phyloP scores from a whole-genome alignment of 2,888 invertebrate genomes.

The Andrena praecox region DNA sequence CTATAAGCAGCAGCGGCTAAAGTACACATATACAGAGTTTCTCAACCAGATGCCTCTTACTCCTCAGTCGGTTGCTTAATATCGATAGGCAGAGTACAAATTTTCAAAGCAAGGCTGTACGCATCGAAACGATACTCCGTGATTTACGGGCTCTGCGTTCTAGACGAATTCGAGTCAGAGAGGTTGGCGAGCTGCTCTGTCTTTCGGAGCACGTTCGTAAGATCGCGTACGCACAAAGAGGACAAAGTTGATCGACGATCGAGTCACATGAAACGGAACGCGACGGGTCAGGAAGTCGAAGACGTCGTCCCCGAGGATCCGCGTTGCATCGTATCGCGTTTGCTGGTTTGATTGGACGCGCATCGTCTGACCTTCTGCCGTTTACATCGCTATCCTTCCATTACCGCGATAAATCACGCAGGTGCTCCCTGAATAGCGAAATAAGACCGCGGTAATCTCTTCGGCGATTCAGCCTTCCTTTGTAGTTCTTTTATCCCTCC shows the following conservation, averaged over 20 bases:
- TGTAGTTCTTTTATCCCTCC: too few species aligned
- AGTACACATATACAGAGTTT: neutral
- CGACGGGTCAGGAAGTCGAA: conserved; percentile 29
- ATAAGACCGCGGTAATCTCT: neutral
- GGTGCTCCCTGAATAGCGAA: neutral
- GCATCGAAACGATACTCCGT: neutral
- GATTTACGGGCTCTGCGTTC: neutral
- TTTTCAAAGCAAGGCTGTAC: neutral
- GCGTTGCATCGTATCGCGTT: conserved; percentile 10
- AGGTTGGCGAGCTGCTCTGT: neutral
- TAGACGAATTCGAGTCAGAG: conserved; percentile 26
- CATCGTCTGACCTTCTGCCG: neutral
- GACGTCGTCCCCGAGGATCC: conserved; percentile 5
- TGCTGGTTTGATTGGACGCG: neutral
- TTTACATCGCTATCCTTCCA: neutral
- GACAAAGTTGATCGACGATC: conserved; percentile 26
- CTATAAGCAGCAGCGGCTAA: neutral
- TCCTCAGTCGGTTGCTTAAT: neutral
- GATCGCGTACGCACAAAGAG: conserved; percentile 5
- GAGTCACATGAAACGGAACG: neutral
- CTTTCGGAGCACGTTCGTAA: conserved; percentile 28
- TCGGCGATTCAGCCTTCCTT: too few species aligned
- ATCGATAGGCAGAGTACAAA: neutral
- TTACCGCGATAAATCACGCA: conserved; percentile 8
- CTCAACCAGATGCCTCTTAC: neutral